A percentile compares a stretch with the other conserved stretches of the same genome.
phyloP scores from a whole-genome alignment of 1,140 invertebrate species.

The Agrilus planipennis region DNA sequence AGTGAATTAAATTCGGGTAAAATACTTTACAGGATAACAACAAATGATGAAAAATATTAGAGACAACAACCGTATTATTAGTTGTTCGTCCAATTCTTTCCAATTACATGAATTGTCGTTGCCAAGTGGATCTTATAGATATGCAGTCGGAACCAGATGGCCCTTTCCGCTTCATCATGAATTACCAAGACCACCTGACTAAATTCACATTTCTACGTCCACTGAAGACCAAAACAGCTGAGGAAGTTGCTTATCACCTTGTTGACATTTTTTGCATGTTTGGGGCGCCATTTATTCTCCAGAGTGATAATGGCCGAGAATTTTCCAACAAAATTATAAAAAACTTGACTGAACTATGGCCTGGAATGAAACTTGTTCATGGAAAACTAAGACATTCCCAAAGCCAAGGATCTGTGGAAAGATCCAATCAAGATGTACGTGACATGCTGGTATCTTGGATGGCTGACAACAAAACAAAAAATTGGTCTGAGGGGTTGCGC shows the following conservation, averaged over 20 bases:
- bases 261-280: slow-evolving; percentile 25
- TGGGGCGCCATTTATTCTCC: slow-evolving; percentile 30
- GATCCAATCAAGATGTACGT: slow-evolving; percentile 28
- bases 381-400: slow-evolving; percentile 30
- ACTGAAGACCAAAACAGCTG: slow-evolving; percentile 20
- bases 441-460: slow-evolving; percentile 20
- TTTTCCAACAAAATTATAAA: slow-evolving; percentile 22
- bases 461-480: slow-evolving; percentile 19
- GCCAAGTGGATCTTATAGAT: slow-evolving; percentile 37
- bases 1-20: too few species aligned
- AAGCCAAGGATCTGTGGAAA: slow-evolving; percentile 28
- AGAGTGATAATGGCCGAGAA: slow-evolving; percentile 30
- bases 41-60: too few species aligned
- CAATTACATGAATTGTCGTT: slow-evolving; percentile 4
- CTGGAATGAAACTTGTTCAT: slow-evolving; percentile 24
- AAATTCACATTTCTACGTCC: slow-evolving; percentile 31
- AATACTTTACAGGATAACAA: too few species aligned
- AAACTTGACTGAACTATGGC: slow-evolving; percentile 20
- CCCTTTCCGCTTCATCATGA: slow-evolving; percentile 32
- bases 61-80: too few species aligned
- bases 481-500: slow-evolving; percentile 25
- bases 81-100: slow-evolving; percentile 2
- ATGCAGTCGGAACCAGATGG: slow-evolving; percentile 31
- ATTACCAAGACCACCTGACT: slow-evolving; percentile 36
- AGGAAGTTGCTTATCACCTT: slow-evolving; percentile 17